Evolutionary conservation across 2,888 invertebrate genomes (phyloP), one percentile per base, ranked within the genome.

Genomic region (Chaetoderma sp.): DNA sequence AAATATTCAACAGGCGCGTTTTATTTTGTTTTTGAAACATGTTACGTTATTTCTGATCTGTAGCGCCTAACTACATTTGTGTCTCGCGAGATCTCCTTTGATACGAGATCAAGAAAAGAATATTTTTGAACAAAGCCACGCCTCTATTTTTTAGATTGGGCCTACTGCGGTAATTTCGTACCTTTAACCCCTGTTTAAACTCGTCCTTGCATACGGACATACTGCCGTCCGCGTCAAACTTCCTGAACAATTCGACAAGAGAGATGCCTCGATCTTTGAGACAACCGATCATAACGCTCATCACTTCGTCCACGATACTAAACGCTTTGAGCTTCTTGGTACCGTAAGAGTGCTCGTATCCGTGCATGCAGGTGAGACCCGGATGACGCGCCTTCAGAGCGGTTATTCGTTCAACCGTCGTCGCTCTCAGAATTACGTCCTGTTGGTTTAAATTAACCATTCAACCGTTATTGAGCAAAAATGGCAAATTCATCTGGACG

Each of bases 171-270:
- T n/a, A n/a, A n/a, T n/a, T n/a, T 55, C 72, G 64, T 33, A 80
- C 82, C 72, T 70, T 78, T 25, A 83, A 63, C 5, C 83, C 83
- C 52, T 77, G 70, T 55, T 75, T 75, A 62, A 83, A 83, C 67
- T 83, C 82, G n/a, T 79, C 80, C 60, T 79, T 77, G 5, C 80
- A 77, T 16, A 83, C 81, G 52, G 78, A 78, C 76, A 79, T 82
- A 60, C 80, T 83, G 21, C 83, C 82, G 60, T 85, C 85, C 4
- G 78, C 72, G 68, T 85, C 84, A 65, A 85, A 80, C 33, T 78
- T 68, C 23, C 75, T 73, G 66, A 85, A 85, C 59, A 85, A 70
- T 56, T 84, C 82, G 8, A 81, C 79, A 4, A 85, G 69, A 18
- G 79, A 79, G 13, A 83, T 75, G 54, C 78, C 75, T 52, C 78